Base-by-base conservation (phyloP, 2,797 vertebrate species). In the Odontamblyopus rebecca region DNA sequence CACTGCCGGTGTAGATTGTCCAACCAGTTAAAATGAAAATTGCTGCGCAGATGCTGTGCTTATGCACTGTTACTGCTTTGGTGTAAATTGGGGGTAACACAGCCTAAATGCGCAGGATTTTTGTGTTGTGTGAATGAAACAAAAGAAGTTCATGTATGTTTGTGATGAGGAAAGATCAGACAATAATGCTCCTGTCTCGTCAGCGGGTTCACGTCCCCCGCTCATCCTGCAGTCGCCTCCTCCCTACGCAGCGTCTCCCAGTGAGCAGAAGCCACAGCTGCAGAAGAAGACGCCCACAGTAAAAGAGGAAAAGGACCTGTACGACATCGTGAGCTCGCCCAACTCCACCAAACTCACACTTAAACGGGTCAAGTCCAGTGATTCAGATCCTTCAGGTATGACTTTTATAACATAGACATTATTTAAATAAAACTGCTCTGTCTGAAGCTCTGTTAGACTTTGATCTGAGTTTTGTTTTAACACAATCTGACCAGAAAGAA, bases 311-410 rank as follows among this genome's bases (percentile, higher is more conserved):
- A 98, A 98, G 90, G 96, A 96, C 75, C 95, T 97, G 95, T 99
- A 98, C 79, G 97, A 98, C 89, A 97, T 98, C 82, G 96, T 97
- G 89, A 97, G 95, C 89, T 98, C 97, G 87, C 97, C 97, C 80
- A 95, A 96, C 93, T 96, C 96, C 4, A 97, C 95, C 77, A 98
- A 98, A 90, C 95, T 98, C 86, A 98, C 96, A 6, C 95, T 98
- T 91, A 96, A 96, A 92, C 94, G 96, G 90, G 93, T 97, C 89
- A 96, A 96, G 91, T 96, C 96, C 87, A 96, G 95, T 81, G 97
- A 98, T 87, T 96, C 96, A 69, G 97, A 98, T 92, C 93, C 96
- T 70, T 93, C 96, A 89, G 96, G 91, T 92, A 74, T n/a, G 61
- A 5, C 19, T 44, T 63, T 26, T 23, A 62, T n/a, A 19, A 53